Base-by-base conservation (phyloP, 2,113 vertebrate species). In the Microcebus murinus region DNA sequence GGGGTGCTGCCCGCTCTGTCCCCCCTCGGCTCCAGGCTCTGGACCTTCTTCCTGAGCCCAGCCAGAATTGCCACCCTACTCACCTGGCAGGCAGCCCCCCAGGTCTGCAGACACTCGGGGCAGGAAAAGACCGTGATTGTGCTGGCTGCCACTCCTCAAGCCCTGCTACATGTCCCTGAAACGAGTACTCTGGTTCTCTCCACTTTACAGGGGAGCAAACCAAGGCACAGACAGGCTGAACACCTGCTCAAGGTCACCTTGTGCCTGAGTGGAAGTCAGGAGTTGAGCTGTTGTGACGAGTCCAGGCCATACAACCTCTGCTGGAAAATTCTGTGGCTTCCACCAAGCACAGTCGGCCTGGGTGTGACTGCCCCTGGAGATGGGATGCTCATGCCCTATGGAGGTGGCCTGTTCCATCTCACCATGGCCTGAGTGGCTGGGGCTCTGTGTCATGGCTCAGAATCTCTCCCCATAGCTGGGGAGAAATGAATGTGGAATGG, bases 381-480 rank as follows among this genome's bases (percentile, higher is more conserved):
- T 0, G 48, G 45, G 76, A 29, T 9, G 2, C 34, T 67, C 36
- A 3, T 39, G 42, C 59, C 76, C 48, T 57, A 0, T 3, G 0
- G 0, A n/a, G 34, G 48, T 0, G 1, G 29, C 57, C 36, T 0
- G 0, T 1, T 67, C 45, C 45, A 31, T 4, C 57, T n/a, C 55
- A 20, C 10, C 67, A 55, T 27, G 15, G 27, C 0, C 6, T 1
- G 6, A 12, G 31, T 3, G 31, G 36, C 31, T 10, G 3, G 34
- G 1, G 11, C 8, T 18, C 63, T 67, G 34, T 25, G 59, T 17
- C 10, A 91, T 17, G 36, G 20, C 7, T 18, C 36, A 45, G 77
- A 29, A 39, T 12, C 20, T 36, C 27, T 52, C 20, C 14, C 63
- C 27, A 57, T 27, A 6, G 18, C 0, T 4, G 25, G 52, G 59